A percentile compares a stretch with the other conserved stretches of the same genome.
These are phyloP conservation scores for Ernsta delagoae DNA, from an alignment of 2,888 invertebrate species.

Conservation along the genomic window DNA sequence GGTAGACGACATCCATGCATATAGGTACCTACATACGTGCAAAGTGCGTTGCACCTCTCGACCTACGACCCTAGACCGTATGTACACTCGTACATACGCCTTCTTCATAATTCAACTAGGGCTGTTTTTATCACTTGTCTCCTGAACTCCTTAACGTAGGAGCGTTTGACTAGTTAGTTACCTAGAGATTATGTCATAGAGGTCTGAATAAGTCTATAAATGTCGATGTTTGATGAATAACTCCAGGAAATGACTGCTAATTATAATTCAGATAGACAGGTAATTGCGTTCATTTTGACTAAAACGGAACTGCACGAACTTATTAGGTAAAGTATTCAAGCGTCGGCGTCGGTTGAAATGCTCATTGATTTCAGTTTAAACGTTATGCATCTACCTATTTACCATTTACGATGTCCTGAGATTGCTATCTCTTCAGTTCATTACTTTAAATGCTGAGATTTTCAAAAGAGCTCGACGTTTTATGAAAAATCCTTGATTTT, in stretches of 20 bases:
- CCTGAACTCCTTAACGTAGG: background rate
- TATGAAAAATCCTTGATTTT: slow-evolving; percentile 50
- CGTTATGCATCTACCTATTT: slow-evolving; percentile 14
- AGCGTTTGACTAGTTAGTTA: background rate
- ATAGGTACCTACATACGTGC: slow-evolving; percentile 6
- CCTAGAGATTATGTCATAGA: too few relatives aligned
- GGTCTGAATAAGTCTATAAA: too few relatives aligned
- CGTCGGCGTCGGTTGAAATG: slow-evolving; percentile 4
- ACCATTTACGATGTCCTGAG: slow-evolving; percentile 20
- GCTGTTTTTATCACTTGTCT: background rate
- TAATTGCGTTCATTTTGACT: too few relatives aligned
- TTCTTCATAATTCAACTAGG: slow-evolving; percentile 9
- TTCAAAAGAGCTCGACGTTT: slow-evolving; percentile 27
- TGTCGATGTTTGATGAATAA: too few relatives aligned
- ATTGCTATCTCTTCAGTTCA: slow-evolving; percentile 26
- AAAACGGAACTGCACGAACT: background rate
- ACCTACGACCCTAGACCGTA: slow-evolving; percentile 5
- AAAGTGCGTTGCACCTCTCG: slow-evolving; percentile 18
- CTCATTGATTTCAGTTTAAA: slow-evolving; percentile 11
- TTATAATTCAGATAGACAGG: too few relatives aligned
- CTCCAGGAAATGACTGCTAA: too few relatives aligned
- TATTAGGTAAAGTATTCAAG: background rate
- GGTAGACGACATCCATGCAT: background rate
- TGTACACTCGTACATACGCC: background rate
- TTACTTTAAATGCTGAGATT: slow-evolving; percentile 34